These are phyloP conservation scores for Drosophila watanabei DNA, from an alignment of 1,140 invertebrate species.

Conservation along the genomic window DNA sequence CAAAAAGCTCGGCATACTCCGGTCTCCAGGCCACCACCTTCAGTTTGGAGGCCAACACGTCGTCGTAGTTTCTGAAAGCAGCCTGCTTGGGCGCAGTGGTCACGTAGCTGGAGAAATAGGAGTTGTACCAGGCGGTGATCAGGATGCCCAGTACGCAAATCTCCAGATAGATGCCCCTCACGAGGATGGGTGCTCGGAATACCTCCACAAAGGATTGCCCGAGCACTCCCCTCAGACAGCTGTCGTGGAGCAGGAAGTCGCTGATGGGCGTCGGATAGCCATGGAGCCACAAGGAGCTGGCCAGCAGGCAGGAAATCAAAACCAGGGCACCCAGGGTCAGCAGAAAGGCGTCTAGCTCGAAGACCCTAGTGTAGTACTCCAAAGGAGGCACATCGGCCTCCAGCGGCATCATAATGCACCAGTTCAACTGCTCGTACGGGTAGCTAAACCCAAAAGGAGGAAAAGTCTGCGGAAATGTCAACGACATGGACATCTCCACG, in stretches of 20 bases:
- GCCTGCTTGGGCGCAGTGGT: slow-evolving; percentile 66
- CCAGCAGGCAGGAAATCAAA: slow-evolving; percentile 46
- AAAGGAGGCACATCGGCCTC: slow-evolving; percentile 67
- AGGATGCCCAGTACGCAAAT: slow-evolving; percentile 74
- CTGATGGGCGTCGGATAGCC: slow-evolving; percentile 50
- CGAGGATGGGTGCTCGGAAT: slow-evolving; percentile 39
- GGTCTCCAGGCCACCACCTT: slow-evolving; percentile 61
- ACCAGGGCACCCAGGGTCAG: slow-evolving; percentile 46
- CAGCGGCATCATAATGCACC: slow-evolving; percentile 72
- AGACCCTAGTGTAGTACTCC: slow-evolving; percentile 71
- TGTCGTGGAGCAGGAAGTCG: slow-evolving; percentile 70
- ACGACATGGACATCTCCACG: slow-evolving; percentile 64
- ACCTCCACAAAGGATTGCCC: slow-evolving; percentile 74
- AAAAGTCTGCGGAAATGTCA: slow-evolving; percentile 57
- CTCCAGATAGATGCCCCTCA: slow-evolving; percentile 70
- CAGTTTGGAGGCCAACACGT: slow-evolving; percentile 56
- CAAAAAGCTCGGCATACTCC: slow-evolving; percentile 68
- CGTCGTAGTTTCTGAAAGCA: slow-evolving; percentile 58
- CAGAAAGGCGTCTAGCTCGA: slow-evolving; percentile 64
- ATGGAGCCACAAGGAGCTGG: slow-evolving; percentile 46
- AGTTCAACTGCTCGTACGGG: slow-evolving; percentile 70
- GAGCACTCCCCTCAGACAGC: slow-evolving; percentile 66
- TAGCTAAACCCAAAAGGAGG: slow-evolving; percentile 52
- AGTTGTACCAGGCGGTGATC: slow-evolving; percentile 76
- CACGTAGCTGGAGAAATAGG: slow-evolving; percentile 76